phyloP scores from a whole-genome alignment of 1,140 invertebrate genomes.

The Lethocerus indicus region DNA sequence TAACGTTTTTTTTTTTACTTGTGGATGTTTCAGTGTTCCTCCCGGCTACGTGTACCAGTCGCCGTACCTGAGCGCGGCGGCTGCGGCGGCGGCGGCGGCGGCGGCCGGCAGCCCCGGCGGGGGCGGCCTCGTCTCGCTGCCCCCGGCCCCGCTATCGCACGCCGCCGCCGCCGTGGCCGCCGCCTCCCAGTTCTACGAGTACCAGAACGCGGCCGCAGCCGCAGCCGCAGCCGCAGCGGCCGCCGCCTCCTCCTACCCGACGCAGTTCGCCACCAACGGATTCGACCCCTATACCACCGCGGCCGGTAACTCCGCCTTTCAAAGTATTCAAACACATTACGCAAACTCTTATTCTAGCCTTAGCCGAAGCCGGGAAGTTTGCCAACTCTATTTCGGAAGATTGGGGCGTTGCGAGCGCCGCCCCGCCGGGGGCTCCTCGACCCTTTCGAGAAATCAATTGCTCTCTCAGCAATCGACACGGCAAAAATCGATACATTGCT shows the following conservation, averaged over 20 bases:
- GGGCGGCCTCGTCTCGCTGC: constrained; percentile 22
- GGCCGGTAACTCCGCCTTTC: constrained; percentile 11
- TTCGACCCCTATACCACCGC: constrained; percentile 22
- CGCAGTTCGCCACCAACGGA: constrained; percentile 21
- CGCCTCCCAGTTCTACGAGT: constrained; percentile 25
- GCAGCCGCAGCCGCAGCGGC: constrained; percentile 20
- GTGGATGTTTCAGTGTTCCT: constrained; percentile 21
- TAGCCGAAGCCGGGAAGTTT: too few species aligned
- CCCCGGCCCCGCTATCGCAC: constrained; percentile 20
- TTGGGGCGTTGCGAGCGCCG: too few species aligned
- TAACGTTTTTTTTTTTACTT: constrained; percentile 4
- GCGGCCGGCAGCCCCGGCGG: too few species aligned
- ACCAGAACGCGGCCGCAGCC: constrained; percentile 22
- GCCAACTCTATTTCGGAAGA: too few species aligned
- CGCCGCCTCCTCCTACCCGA: constrained; percentile 20
- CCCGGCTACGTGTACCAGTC: constrained; percentile 26
- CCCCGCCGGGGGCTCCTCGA: too few species aligned
- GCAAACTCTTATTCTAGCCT: background rate
- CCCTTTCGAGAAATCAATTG: too few species aligned
- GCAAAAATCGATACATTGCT: too few species aligned
- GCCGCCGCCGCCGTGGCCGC: constrained; percentile 18
- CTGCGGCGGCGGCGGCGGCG: constrained; percentile 18
- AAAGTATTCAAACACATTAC: background rate
- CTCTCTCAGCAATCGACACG: too few species aligned
- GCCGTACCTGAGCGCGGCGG: constrained; percentile 20